Evolutionary conservation across 2,797 vertebrate genomes (phyloP).

Genomic region (Poecile montanus): DNA sequence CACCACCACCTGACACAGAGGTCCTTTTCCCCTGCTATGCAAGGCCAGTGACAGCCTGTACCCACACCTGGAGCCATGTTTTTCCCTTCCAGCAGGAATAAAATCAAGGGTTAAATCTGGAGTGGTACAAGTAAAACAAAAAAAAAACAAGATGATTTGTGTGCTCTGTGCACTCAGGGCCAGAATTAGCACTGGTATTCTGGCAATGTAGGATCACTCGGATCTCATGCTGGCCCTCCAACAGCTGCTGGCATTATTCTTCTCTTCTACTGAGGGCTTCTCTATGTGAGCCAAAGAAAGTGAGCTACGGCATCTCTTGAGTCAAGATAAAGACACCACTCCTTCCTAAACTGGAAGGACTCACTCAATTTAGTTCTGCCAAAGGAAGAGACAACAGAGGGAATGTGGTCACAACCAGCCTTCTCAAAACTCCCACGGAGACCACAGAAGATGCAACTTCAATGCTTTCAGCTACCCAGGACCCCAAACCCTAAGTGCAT

Average conservation of each 20-base stretch:
- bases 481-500: background rate
- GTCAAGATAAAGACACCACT: background rate
- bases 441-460: background rate
- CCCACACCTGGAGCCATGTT: background rate
- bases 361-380: background rate
- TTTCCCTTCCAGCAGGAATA: background rate
- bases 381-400: background rate
- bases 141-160: background rate
- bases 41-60: background rate
- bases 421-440: background rate
- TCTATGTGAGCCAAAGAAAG: background rate
- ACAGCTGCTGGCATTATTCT: background rate
- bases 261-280: background rate
- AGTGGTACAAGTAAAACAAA: background rate
- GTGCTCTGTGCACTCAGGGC: background rate
- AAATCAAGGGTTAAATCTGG: background rate
- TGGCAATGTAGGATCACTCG: fast-evolving
- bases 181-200: background rate
- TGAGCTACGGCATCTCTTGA: background rate
- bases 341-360: background rate
- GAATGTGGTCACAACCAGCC: background rate
- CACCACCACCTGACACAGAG: background rate
- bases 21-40: background rate
- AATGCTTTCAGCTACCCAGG: background rate
- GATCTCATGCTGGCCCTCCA: background rate